Percentiles rank a stretch among this genome's conserved stretches.
phyloP scores from a whole-genome alignment of 2,888 invertebrate species.

The Perithous albicinctus region DNA sequence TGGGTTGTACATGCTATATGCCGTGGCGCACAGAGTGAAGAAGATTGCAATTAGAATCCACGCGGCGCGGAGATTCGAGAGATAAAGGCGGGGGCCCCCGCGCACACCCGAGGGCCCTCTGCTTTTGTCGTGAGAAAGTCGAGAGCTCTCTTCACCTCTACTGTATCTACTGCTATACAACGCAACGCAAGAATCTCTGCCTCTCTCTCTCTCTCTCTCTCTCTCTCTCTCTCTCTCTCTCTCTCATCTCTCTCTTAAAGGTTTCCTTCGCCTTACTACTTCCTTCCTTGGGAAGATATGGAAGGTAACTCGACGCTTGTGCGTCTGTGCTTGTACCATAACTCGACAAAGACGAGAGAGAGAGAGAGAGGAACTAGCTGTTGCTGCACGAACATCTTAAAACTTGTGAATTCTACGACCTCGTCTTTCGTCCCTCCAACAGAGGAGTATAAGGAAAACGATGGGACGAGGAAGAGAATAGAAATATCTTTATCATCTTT shows the following conservation, averaged over 20 bases:
- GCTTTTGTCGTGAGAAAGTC: constrained; percentile 78
- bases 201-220: not conserved
- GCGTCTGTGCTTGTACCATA: constrained; percentile 4
- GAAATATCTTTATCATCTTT: constrained; percentile 37
- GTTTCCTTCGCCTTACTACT: constrained; percentile 70
- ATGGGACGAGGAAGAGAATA: constrained; percentile 32
- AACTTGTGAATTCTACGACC: constrained; percentile 19
- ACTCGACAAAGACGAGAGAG: constrained; percentile 7
- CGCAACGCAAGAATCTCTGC: not conserved
- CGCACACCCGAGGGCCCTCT: constrained; percentile 2
- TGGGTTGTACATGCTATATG: constrained; percentile 8
- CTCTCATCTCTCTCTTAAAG: not conserved
- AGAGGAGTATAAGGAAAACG: not conserved
- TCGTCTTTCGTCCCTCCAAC: constrained; percentile 21
- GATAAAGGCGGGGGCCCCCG: constrained; percentile 62
- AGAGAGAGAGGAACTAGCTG: not conserved
- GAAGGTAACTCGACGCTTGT: constrained; percentile 46
- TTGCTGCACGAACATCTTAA: not conserved
- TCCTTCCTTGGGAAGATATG: constrained; percentile 75
- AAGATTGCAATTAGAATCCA: constrained; percentile 76
- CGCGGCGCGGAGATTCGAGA: constrained; percentile 51
- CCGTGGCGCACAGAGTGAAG: constrained; percentile 50
- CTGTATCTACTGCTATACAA: not conserved
- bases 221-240: not conserved
- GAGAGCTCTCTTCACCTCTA: constrained; percentile 53